phyloP scores from a whole-genome alignment of 2,888 invertebrate species.

The Nomada goodeniana region DNA sequence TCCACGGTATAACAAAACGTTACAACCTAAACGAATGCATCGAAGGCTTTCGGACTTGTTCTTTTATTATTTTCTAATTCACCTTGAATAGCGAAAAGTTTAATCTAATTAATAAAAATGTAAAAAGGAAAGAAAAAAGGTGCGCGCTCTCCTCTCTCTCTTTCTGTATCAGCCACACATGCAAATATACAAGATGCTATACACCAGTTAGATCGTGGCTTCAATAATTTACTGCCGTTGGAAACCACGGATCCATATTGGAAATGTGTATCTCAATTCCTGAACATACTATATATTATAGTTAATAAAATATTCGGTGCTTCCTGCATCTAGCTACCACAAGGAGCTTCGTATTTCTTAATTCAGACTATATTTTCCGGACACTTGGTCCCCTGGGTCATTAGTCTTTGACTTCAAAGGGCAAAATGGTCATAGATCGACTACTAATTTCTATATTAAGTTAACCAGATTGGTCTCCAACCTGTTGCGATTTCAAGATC shows the following conservation, averaged over 20 bases:
- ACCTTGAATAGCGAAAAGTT: too few species aligned
- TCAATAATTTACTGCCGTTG: constrained; percentile 30
- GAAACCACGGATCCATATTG: constrained; percentile 12
- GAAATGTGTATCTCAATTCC: constrained; percentile 17
- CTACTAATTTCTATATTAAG: constrained; percentile 3
- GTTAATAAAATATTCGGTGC: constrained; percentile 40
- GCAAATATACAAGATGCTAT: too few species aligned
- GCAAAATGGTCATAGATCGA: too few species aligned
- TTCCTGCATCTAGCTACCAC: background rate
- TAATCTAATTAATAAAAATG: too few species aligned
- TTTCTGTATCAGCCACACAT: too few species aligned
- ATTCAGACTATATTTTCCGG: background rate
- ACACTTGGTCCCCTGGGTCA: background rate
- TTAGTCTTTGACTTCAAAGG: background rate
- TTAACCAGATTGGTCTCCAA: background rate
- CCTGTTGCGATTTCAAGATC: constrained; percentile 4
- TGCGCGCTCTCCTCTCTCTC: too few species aligned
- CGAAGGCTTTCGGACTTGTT: too few species aligned
- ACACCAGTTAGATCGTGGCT: background rate
- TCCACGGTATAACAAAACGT: too few species aligned
- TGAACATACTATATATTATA: background rate
- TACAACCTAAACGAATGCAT: too few species aligned
- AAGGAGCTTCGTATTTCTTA: background rate
- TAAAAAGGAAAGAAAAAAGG: too few species aligned
- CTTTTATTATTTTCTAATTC: too few species aligned